phyloP scores from a whole-genome alignment of 2,113 vertebrate species.

The Indicator maculatus region DNA sequence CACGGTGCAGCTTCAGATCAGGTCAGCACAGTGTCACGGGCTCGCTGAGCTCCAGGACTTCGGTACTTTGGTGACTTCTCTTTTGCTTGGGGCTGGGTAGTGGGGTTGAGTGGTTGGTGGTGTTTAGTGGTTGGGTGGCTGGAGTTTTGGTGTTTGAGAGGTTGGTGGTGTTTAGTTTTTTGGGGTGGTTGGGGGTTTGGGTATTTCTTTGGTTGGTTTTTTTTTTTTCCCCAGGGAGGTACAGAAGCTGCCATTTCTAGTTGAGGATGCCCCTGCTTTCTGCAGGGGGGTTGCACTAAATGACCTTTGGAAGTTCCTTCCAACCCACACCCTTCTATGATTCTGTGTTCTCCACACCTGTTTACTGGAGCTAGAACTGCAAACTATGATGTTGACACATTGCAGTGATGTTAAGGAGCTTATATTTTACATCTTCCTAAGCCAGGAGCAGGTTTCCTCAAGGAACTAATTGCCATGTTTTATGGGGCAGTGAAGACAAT shows the following conservation, averaged over 20 bases:
- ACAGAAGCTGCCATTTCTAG: background rate
- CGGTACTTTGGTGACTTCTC: accelerated
- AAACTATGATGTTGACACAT: background rate
- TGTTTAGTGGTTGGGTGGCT: no score
- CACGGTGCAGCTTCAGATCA: background rate
- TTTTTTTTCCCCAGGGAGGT: background rate
- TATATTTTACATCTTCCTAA: background rate
- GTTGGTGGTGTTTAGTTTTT: no score
- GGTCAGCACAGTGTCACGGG: background rate
- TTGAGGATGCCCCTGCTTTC: no score
- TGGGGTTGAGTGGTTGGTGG: no score
- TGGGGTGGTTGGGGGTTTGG: no score
- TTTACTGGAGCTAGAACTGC: background rate
- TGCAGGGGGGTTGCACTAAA: no score
- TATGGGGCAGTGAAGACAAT: background rate
- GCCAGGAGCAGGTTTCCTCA: background rate
- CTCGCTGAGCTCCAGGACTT: background rate
- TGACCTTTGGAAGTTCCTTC: no score
- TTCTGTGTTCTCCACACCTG: background rate
- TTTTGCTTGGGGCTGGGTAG: background rate
- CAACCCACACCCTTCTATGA: no score
- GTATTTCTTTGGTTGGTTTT: no score
- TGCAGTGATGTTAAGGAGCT: background rate
- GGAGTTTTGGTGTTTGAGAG: no score
- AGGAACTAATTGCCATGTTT: background rate